Evolutionary conservation across 2,888 invertebrate genomes (phyloP), one percentile per base, ranked within the genome.

Genomic region (Drosophila cognata): DNA sequence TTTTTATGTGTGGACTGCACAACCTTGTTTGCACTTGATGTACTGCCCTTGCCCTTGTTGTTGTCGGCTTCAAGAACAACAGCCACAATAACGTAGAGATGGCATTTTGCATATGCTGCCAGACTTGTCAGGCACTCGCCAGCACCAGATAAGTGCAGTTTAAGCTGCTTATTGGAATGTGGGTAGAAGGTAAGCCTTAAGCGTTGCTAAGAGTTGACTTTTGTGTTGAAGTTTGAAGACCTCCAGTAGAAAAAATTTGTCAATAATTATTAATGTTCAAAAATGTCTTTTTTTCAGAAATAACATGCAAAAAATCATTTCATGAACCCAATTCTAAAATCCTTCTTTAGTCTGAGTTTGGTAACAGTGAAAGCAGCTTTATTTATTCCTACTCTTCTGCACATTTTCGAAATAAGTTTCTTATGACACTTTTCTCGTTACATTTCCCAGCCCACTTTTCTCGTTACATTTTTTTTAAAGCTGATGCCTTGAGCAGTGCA

Each of bases 1-100:
- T 29, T 43, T 59, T 33, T 64, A 28, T 58, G 57, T 77, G 58
- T 70, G 64, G 61, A 55, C 67, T 66, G 57, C 65, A 66, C 59
- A 59, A 79, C 72, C 82, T 86, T 86, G 85, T 74, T 78, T 84
- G 81, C 71, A 79, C 77, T 79, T 69, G 62, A 50, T 74, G 72
- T 74, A 74, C 68, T 81, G 84, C 66, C 87, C 86, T 86, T 86
- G 83, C 73, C 85, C 78, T 81, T 84, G 71, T 77, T 83, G 81
- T 73, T 72, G 79, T 76, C 33, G 56, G 58, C 38, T 5, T 10
- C 33, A 53, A 38, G 35, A 67, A 46, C 62, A 71, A 63, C 51
- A 38, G 61, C 69, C 60, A 68, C 67, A 69, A 68, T 46, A 41
- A 53, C 46, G 65, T 31, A 70, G 71, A 79, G 74, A 52, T 81